Conservation (phyloP, 2,113 vertebrate genomes). For the Ailurus styani region DNA sequence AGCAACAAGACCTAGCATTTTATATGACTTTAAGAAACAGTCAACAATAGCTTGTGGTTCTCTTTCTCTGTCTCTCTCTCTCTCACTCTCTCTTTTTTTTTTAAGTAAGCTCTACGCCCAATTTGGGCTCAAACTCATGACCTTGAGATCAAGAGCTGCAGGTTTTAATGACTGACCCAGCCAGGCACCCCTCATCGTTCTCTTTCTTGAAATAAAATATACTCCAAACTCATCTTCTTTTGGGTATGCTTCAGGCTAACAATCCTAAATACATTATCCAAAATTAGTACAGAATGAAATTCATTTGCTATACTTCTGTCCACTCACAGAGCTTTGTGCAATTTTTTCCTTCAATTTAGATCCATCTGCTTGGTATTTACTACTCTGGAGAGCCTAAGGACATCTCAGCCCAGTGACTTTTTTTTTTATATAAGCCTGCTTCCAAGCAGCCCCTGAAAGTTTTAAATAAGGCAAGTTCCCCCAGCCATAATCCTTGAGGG, state of each 20-base stretch:
- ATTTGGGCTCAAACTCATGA: not conserved
- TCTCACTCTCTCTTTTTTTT: not conserved
- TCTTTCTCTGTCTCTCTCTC: not conserved
- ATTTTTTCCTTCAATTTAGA: not conserved
- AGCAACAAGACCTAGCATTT: not conserved
- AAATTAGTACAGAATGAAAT: not conserved
- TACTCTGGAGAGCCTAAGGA: not conserved
- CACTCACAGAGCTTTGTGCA: not conserved
- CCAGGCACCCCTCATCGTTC: not conserved
- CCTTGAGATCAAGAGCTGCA: not conserved
- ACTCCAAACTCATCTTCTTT: conserved; percentile 16
- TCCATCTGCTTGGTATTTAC: not conserved
- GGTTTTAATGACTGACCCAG: not conserved
- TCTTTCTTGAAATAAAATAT: conserved; percentile 15
- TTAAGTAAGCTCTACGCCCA: not conserved
- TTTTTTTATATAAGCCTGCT: not conserved
- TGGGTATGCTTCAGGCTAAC: not conserved
- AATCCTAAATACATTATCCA: not conserved
- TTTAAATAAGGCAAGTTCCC: not conserved
- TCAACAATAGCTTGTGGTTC: not conserved
- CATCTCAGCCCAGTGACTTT: not conserved
- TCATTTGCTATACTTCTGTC: not conserved
- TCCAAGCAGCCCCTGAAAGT: not conserved
- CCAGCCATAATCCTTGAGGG: not conserved
- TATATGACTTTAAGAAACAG: not conserved